Conservation (phyloP, 2,888 invertebrate genomes). For the Lamproptera curius region DNA sequence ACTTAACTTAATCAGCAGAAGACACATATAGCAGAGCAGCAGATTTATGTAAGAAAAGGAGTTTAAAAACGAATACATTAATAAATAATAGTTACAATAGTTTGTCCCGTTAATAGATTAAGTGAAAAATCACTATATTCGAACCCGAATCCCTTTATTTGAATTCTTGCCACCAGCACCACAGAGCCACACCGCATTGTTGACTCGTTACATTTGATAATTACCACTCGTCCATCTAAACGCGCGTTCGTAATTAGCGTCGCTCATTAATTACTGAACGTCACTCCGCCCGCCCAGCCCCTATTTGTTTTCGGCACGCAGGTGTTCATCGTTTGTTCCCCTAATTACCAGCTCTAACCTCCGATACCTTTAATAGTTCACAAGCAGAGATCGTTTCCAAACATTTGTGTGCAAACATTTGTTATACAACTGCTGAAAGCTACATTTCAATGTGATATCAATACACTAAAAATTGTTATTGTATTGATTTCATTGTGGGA, state of each 20-base stretch:
- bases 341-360: conserved; percentile 43
- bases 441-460: not conserved
- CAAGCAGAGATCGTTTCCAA: not conserved
- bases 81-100: no score
- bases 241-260: conserved; percentile 16
- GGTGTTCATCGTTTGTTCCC: conserved; percentile 60
- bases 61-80: no score
- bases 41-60: no score
- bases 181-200: not conserved
- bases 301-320: conserved; percentile 48
- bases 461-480: not conserved
- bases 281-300: conserved; percentile 29
- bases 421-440: not conserved
- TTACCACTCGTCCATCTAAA: not conserved
- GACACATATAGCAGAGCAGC: no score
- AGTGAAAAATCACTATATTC: no score
- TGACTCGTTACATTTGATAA: conserved; percentile 1
- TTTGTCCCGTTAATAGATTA: no score
- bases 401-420: not conserved
- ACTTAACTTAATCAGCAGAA: no score
- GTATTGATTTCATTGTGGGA: not conserved
- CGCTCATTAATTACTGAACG: conserved; percentile 27
- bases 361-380: conserved; percentile 10
- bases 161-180: no score
- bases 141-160: no score